Evolutionary conservation across 2,113 vertebrate species (phyloP).

Genomic region (Paramisgurnus dabryanus): DNA sequence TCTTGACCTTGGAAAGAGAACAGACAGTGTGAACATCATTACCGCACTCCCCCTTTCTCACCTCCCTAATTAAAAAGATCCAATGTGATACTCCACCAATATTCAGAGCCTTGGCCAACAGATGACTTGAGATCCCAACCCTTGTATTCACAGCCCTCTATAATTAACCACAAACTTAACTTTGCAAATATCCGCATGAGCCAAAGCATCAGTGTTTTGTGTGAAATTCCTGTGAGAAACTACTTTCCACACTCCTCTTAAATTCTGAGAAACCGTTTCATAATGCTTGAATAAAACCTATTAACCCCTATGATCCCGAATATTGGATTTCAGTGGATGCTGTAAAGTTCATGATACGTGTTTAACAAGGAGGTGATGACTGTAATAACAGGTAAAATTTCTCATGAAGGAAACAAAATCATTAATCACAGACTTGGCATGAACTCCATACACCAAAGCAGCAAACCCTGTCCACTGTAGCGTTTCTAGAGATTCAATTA

Average conservation of each 20-base stretch:
- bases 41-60: not conserved
- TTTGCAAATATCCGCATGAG: conserved; percentile 2
- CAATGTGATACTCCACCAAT: not conserved
- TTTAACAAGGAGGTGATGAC: not conserved
- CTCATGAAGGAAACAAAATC: not conserved
- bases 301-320: not conserved
- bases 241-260: not conserved
- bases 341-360: not conserved
- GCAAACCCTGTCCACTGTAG: not conserved
- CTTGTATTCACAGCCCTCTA: not conserved
- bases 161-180: conserved; percentile 21
- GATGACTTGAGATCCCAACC: not conserved
- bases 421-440: not conserved
- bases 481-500: conserved; percentile 5
- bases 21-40: not conserved
- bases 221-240: conserved; percentile 3
- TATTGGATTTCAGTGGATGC: not conserved
- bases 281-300: not conserved
- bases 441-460: not conserved
- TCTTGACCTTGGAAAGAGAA: conserved; percentile 7
- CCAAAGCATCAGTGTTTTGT: not conserved
- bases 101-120: not conserved
- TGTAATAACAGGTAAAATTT: not conserved
- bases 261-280: not conserved
- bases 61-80: not conserved